A percentile compares a stretch with the other conserved stretches of the same genome.
Conservation (phyloP, 2,888 invertebrate species). For the Pterostichus madidus region DNA sequence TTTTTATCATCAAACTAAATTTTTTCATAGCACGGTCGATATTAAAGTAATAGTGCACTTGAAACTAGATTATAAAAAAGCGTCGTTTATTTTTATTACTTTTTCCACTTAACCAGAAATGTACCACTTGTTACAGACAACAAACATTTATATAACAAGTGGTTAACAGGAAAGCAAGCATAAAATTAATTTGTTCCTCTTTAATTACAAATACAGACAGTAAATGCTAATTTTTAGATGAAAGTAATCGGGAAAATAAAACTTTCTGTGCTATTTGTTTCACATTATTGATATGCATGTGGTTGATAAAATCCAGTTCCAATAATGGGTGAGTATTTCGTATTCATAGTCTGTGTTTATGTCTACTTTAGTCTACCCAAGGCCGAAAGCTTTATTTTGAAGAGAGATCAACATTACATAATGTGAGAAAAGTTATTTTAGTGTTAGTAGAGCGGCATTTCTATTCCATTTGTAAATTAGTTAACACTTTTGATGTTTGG, state of each 20-base stretch:
- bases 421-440: constrained; percentile 31
- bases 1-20: neutral
- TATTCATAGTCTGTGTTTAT: neutral
- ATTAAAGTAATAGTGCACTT: constrained; percentile 15
- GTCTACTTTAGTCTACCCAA: constrained; percentile 24
- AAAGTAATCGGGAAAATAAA: constrained; percentile 32
- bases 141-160: constrained; percentile 32
- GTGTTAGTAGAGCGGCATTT: constrained; percentile 32
- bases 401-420: constrained; percentile 45
- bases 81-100: constrained; percentile 25
- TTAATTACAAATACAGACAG: neutral
- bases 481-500: constrained; percentile 11
- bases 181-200: constrained; percentile 6
- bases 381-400: constrained; percentile 33
- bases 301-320: constrained; percentile 15
- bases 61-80: constrained; percentile 15
- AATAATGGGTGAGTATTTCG: constrained; percentile 30
- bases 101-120: constrained; percentile 23
- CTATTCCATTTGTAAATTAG: neutral
- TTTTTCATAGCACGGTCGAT: neutral
- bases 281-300: constrained; percentile 13
- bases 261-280: neutral
- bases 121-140: constrained; percentile 2
- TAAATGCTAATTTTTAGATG: constrained; percentile 28
- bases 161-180: constrained; percentile 1